phyloP scores from a whole-genome alignment of 2,888 invertebrate genomes.

The Mythimna vitellina region DNA sequence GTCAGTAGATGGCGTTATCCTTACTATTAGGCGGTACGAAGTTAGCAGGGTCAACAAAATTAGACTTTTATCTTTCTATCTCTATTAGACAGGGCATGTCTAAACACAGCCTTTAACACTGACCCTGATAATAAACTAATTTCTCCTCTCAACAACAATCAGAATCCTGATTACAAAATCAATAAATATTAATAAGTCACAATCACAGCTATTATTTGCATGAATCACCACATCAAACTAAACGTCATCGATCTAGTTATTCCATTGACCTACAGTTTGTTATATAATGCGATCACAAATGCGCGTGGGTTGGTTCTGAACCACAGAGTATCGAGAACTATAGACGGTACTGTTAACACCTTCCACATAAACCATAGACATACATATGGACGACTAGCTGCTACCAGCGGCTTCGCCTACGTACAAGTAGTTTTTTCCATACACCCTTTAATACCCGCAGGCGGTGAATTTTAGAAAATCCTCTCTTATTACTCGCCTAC shows the following conservation, averaged over 20 bases:
- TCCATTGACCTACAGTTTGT: constrained; percentile 61
- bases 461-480: no score
- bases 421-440: no score
- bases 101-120: not conserved
- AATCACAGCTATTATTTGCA: constrained; percentile 26
- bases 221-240: constrained; percentile 51
- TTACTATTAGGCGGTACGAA: no score
- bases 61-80: not conserved
- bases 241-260: constrained; percentile 61
- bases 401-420: no score
- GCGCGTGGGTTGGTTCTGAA: constrained; percentile 55
- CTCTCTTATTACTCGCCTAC: no score
- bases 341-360: no score
- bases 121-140: not conserved
- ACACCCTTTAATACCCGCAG: no score
- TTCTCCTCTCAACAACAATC: not conserved
- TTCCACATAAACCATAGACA: no score
- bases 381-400: no score
- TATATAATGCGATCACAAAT: constrained; percentile 53
- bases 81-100: not conserved
- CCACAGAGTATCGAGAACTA: not conserved
- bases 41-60: no score
- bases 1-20: no score
- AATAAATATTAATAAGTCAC: constrained; percentile 33
- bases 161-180: constrained; percentile 2